Evolutionary conservation across 2,888 invertebrate genomes (phyloP).

Genomic region (Cotesia congregata): DNA sequence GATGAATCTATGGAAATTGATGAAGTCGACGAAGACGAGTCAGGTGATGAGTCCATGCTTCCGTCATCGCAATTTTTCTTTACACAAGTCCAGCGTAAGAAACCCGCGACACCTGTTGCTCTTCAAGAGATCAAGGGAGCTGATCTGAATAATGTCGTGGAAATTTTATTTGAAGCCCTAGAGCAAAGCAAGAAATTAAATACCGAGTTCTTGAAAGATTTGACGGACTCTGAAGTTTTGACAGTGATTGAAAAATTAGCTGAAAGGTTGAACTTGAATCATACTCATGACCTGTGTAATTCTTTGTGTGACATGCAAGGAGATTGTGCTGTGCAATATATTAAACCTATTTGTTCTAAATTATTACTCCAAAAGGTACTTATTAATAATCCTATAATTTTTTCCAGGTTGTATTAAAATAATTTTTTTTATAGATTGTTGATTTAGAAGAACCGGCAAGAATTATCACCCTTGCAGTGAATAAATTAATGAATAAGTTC

Average conservation of each 20-base stretch:
- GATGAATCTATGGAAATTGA: constrained; percentile 17
- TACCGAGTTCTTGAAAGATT: constrained; percentile 50
- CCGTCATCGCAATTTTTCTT: constrained; percentile 22
- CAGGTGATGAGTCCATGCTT: constrained; percentile 7
- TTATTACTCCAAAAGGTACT: constrained; percentile 59
- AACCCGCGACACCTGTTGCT: background rate
- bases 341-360: constrained; percentile 52
- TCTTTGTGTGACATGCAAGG: constrained; percentile 52
- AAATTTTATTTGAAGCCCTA: constrained; percentile 54
- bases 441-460: constrained; percentile 53
- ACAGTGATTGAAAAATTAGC: constrained; percentile 50
- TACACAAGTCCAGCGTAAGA: constrained; percentile 24
- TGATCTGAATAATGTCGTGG: constrained; percentile 48
- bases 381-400: background rate
- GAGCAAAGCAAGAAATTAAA: constrained; percentile 54
- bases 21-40: background rate
- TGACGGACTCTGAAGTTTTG: constrained; percentile 52
- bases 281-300: constrained; percentile 57
- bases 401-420: background rate
- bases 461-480: constrained; percentile 51
- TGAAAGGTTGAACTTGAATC: constrained; percentile 52
- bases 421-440: constrained; percentile 49
- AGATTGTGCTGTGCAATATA: constrained; percentile 55
- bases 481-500: constrained; percentile 54
- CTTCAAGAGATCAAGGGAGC: background rate